Evolutionary conservation across 2,113 vertebrate species (phyloP), one percentile per base, ranked within the genome.

Genomic region (Macheiramphus alcinus): DNA sequence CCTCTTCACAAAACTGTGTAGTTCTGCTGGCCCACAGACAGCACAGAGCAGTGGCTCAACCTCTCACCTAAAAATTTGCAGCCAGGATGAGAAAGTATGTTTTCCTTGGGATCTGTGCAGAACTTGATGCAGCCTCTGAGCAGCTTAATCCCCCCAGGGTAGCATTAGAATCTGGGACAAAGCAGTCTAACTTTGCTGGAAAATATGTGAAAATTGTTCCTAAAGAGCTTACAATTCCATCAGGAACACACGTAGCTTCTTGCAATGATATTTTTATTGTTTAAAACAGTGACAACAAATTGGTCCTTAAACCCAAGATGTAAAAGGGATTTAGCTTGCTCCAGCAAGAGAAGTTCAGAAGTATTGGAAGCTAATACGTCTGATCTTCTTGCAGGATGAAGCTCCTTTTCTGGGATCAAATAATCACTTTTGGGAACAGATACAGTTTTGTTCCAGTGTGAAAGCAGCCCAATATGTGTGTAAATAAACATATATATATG

Each of bases 201-300:
- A 94, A 94, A 79, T 81, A 91, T 27, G 29, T 91, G 93, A 87
- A 89, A 94, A 91, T 86, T 65, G 50, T 80, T 95, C 92, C 83
- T 42, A 80, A 94, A 74, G 55, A 78, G 8, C 32, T 79, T 55
- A 31, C 26, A 47, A 5, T 42, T 93, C 58, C 52, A 50, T 20
- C 71, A 89, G 86, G 59, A 93, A 23, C 63, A 79, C 43, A 48
- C 13, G 11, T 10, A 76, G 17, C 70, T 89, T 87, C 89, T 85
- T 87, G 74, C n/a, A 86, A 13, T 25, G 10, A 11, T 31, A 32
- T 62, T 42, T 74, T 68, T 55, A 8, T 88, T 70, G 36, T 40
- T 84, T n/a, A 36, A 59, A 91, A 86, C 3, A 23, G 16, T 23
- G 42, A 80, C 38, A 93, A 66, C 10, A 79, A 72, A 45, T 85